phyloP scores from a whole-genome alignment of 2,797 vertebrate species.

The Macropus fuliginosus region DNA sequence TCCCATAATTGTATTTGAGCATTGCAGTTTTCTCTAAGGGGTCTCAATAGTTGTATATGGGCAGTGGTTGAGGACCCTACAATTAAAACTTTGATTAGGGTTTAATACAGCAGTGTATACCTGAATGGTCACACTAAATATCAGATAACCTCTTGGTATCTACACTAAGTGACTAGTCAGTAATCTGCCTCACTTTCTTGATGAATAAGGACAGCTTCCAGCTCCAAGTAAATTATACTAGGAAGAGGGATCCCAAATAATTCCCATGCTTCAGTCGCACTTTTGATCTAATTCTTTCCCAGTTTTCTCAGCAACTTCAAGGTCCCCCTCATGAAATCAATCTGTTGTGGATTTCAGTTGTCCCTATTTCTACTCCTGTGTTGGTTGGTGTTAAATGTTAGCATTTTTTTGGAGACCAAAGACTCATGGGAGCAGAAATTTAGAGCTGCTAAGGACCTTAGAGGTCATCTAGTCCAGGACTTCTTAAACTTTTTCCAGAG shows the following conservation, averaged over 20 bases:
- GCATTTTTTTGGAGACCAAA: background rate
- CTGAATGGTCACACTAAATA: too few relatives aligned
- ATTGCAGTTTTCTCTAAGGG: background rate
- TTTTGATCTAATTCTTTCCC: background rate
- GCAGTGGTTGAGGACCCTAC: background rate
- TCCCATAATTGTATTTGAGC: background rate
- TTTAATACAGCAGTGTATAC: too few relatives aligned
- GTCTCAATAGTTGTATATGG: background rate
- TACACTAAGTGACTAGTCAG: background rate
- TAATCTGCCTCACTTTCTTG: background rate
- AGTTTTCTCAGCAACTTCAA: background rate
- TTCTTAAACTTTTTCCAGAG: too few relatives aligned
- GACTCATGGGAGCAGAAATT: background rate
- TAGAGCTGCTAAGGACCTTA: too few relatives aligned
- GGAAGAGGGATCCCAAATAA: background rate
- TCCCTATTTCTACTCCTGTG: background rate
- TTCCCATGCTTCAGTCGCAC: background rate
- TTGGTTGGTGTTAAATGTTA: background rate
- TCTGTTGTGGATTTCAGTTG: background rate
- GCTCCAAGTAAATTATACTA: background rate
- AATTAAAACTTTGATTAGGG: background rate
- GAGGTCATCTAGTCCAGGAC: background rate
- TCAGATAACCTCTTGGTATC: background rate
- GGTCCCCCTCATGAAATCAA: background rate
- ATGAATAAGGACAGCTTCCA: background rate